Base-by-base conservation (phyloP, 2,113 vertebrate genomes). In the Tyto alba region DNA sequence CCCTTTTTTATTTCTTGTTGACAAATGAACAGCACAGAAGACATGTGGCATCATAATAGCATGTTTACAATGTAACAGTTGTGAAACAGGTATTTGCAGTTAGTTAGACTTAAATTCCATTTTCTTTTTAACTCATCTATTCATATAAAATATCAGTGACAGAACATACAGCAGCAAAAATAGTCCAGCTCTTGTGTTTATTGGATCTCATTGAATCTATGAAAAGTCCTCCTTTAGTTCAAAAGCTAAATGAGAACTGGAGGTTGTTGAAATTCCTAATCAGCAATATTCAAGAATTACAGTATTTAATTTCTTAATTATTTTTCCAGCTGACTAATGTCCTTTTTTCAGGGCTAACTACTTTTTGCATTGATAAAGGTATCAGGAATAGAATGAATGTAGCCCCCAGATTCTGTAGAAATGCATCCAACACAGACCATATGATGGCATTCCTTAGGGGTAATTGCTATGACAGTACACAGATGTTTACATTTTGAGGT, bases 151-250 rank as follows among this genome's bases (percentile, higher is more conserved):
- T 67, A 41, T 83, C 85, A 97, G 67, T 91, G 73, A 96, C 94
- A 95, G 86, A 95, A 87, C 94, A 91, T 56, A 89, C 55, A 92
- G 83, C 69, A 97, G 77, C 69, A 90, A 98, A 89, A 92, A 73
- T 17, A 97, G 98, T 97, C 97, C 97, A 98, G 97, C 97, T 98
- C 97, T 98, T 98, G 96, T 97, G 97, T 98, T 98, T 97, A 74
- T 96, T 90, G 13, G 64, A 91, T 60, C 20, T 74, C 76, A 96
- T 56, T 59, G 85, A 95, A 93, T 79, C 32, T 75, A 32, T 81
- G 56, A 63, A 82, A 92, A 90, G 69, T 60, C 71, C 76, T 95
- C 69, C 76, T 85, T 86, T 78, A 85, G 91, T 83, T 85, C 80
- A 80, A 86, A 78, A 96, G 83, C 82, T 95, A 56, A 88, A 84